Conservation (phyloP, 2,113 vertebrate species). For the Ellobius talpinus region DNA sequence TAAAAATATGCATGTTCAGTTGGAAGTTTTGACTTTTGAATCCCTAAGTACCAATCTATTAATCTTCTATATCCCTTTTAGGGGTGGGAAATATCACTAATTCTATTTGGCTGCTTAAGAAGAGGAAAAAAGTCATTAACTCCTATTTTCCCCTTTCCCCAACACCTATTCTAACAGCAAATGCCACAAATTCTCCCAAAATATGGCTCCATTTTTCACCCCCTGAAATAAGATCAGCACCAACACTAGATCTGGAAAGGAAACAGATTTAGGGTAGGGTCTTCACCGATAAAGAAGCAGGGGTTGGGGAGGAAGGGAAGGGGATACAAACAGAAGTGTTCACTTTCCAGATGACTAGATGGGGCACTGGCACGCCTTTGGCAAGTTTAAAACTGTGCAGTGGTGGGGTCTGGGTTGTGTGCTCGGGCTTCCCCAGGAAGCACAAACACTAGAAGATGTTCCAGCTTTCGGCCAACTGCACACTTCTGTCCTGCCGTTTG, state of each 20-base stretch:
- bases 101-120: not conserved
- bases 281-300: not conserved
- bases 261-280: not conserved
- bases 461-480: not conserved
- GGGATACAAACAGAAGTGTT: not conserved
- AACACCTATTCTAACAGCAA: not conserved
- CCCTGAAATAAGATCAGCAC: slow-evolving; percentile 5
- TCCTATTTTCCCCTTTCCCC: not conserved
- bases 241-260: not conserved
- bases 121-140: not conserved
- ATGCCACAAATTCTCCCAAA: not conserved
- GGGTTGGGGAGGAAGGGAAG: not conserved
- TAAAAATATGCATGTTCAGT: slow-evolving; percentile 55
- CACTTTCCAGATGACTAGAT: not conserved
- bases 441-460: not conserved
- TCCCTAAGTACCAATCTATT: not conserved
- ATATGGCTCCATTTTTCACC: not conserved
- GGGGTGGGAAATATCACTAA: not conserved
- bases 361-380: not conserved
- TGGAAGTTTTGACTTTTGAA: slow-evolving; percentile 32
- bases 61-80: not conserved
- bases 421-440: not conserved
- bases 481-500: not conserved
- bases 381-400: not conserved
- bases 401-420: not conserved